Evolutionary conservation across 2,113 vertebrate genomes (phyloP).

Genomic region (Stegostoma tigrinum): DNA sequence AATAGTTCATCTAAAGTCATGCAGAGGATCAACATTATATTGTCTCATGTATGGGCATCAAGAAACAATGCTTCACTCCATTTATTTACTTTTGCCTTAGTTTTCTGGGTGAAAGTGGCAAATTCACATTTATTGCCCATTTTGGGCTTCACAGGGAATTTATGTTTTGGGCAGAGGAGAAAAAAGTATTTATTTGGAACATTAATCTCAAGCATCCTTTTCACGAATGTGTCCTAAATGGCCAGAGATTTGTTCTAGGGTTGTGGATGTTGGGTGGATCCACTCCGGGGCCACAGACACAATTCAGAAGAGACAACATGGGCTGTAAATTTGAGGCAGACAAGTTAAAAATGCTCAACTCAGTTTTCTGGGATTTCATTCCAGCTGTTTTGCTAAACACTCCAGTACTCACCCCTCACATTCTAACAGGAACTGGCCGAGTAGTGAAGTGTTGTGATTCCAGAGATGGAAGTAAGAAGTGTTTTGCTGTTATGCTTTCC

Average conservation of each 20-base stretch:
- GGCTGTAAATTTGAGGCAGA: not conserved
- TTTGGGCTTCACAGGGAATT: not conserved
- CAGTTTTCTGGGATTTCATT: not conserved
- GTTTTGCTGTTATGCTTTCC: too few relatives aligned
- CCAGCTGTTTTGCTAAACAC: not conserved
- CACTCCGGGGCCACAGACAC: too few relatives aligned
- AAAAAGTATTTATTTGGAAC: not conserved
- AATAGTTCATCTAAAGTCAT: not conserved
- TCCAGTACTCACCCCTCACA: not conserved
- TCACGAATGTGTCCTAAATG: not conserved
- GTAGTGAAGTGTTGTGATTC: too few relatives aligned
- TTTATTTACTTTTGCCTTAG: not conserved
- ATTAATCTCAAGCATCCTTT: not conserved
- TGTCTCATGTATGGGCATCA: not conserved
- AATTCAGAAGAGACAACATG: not conserved
- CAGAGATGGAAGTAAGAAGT: too few relatives aligned
- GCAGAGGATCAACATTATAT: not conserved
- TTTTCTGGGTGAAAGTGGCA: not conserved
- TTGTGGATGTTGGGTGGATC: too few relatives aligned
- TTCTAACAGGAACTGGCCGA: not conserved
- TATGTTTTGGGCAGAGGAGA: not conserved
- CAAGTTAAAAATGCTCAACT: not conserved
- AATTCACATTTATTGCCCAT: not conserved
- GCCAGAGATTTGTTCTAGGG: not conserved
- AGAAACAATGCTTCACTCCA: not conserved